Base-by-base conservation (phyloP, 2,797 vertebrate genomes). In the Enteromius treurensis region DNA sequence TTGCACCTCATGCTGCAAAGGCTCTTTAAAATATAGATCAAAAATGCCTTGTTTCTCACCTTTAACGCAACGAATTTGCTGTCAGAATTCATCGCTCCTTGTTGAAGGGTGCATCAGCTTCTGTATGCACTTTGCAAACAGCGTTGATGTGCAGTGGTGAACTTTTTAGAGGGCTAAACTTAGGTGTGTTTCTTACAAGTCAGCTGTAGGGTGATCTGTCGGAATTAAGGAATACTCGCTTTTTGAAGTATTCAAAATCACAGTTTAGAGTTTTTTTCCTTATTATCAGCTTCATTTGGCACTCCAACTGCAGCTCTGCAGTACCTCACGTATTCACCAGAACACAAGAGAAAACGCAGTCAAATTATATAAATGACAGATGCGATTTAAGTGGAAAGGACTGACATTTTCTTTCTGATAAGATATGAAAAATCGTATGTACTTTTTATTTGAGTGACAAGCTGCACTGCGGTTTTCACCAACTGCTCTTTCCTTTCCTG, bases 21-120 rank as follows among this genome's bases (percentile, higher is more conserved):
- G 60, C 26, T 67, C 53, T 84, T 89, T 88, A 86, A 88, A 82
- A 89, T 87, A 89, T 87, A 23, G 17, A 87, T 85, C 75, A 85
- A 76, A 85, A 81, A 34, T 82, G 17, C n/a, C 49, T 69, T 69
- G 40, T 86, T 65, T 64, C 73, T 60, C 34, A 70, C 51, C 81
- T 80, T 29, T 37, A 73, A 70, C 71, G 51, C 37, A 0, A 32
- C 45, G 74, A 73, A 79, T 58, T 76, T 32, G 40, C 65, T 11
- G 67, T 23, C 49, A 45, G 29, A 58, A 74, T 77, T 37, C 10
- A 47, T 5, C 15, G 5, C 21, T 19, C 9, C 6, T 37, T 49
- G 37, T 47, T 53, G 42, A 79, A 34, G 15, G 47, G 47, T 5
- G 34, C 64, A 80, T 71, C 26, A 2, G 42, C 65, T 77, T 62